Conservation (phyloP, 2,113 vertebrate species). For the Ardeotis arabs region DNA sequence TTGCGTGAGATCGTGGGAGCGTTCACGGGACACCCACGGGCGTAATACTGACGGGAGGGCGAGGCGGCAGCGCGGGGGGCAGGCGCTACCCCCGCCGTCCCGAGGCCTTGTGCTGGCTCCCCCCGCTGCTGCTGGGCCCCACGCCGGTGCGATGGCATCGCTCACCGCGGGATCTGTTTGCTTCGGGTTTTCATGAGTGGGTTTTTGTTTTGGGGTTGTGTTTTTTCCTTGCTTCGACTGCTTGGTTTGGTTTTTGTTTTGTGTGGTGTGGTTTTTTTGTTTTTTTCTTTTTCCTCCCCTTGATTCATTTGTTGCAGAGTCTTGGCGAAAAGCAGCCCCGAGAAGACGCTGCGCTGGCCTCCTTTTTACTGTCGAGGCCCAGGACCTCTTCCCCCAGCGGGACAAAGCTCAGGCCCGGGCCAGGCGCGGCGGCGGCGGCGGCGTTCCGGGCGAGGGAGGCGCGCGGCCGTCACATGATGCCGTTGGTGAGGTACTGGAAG, state of each 20-base stretch:
- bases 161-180: conserved; percentile 27
- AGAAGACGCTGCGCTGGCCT: not conserved
- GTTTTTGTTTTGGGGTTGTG: not conserved
- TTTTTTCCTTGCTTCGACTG: not conserved
- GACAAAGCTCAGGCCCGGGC: not conserved
- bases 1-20: not conserved
- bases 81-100: not conserved
- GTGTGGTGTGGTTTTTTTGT: too few species aligned
- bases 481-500: conserved; percentile 98
- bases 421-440: not conserved
- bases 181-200: not conserved
- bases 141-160: fast-evolving
- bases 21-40: not conserved
- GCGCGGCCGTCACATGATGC: conserved; percentile 87
- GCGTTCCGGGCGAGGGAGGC: not conserved
- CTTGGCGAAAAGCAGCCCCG: not conserved
- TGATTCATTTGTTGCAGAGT: not conserved
- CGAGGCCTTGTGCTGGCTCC: not conserved
- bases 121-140: not conserved
- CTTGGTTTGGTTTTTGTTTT: not conserved
- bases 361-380: not conserved
- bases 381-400: not conserved
- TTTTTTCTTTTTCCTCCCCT: not conserved
- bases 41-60: not conserved
- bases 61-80: too few species aligned